These are phyloP conservation scores for Sebastes cheni DNA, from an alignment of 2,797 vertebrate species.

Conservation along the genomic window DNA sequence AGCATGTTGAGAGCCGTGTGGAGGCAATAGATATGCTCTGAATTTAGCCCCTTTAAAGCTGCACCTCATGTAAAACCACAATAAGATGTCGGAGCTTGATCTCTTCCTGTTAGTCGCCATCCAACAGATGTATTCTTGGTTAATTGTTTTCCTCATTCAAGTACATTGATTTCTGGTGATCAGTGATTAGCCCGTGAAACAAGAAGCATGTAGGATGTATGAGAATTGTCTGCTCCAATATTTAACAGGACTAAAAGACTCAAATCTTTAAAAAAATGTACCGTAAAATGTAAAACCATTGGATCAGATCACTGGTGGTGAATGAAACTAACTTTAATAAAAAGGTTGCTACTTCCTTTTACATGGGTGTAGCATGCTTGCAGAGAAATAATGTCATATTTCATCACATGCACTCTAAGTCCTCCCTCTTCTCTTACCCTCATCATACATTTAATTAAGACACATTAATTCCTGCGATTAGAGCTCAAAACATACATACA, in stretches of 20 bases:
- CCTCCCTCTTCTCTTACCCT: background rate
- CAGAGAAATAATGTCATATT: constrained; percentile 1
- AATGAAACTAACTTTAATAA: background rate
- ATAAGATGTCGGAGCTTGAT: background rate
- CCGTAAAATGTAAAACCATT: no score
- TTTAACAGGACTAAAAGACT: no score
- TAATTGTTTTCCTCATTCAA: background rate
- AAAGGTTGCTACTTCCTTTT: no score
- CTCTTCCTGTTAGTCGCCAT: background rate
- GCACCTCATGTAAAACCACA: background rate
- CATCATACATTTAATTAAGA: constrained; percentile 14
- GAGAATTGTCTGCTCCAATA: background rate
- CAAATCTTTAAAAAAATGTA: rapidly evolving
- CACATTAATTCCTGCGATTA: background rate
- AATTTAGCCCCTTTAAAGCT: no score
- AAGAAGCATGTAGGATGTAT: background rate
- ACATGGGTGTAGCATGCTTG: no score
- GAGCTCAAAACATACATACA: background rate
- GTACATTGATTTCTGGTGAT: background rate
- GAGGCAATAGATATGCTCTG: no score
- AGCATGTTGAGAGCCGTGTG: no score
- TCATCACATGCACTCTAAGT: background rate
- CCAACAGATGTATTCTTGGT: background rate
- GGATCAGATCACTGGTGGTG: background rate
- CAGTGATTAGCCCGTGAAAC: background rate